Base-by-base conservation (phyloP, 2,888 invertebrate genomes). In the Ichneumon xanthorius region DNA sequence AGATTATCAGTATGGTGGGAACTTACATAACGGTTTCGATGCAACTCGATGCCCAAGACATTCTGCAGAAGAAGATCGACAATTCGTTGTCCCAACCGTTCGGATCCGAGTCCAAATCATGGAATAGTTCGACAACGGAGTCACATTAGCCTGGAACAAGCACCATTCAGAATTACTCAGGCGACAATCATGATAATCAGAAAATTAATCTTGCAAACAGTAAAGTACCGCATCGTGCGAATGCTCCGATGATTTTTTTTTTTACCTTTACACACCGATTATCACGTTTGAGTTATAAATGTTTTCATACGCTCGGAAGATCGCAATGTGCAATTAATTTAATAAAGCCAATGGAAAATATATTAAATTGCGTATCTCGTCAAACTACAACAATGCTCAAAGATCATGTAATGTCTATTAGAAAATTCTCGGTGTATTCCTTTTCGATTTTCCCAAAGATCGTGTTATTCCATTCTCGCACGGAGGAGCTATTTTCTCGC, bases 1-100 rank as follows among this genome's bases (percentile, higher is more conserved):
- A 84, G 86, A 75, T 86, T 33, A 61, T 70, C 11, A 72, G 84
- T 2, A 67, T 70, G 16, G 71, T 84, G 45, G 71, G 78, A 11
- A 81, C 84, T 4, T 76, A 76, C 48, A 50, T 65, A 76, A 75
- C 61, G 26, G 48, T 76, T 6, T 50, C 63, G 75, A 65, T 76
- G 33, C 75, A 76, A 37, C 50, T 76, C 33, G 63, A 76, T 7
- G 50, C 16, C 4, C 65, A 22, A 19, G 65, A 76, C 19, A 53
- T 45, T 45, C 45, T 45, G 45, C 45, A 45, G 45, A 45, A 16
- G 45, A 45, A 14, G 45, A 45, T 45, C 14, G 45, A 4, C 14
- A 45, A 3, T 4, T 45, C 45, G 45, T 45, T 45, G 4, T 45
- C 45, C 14, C 45, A 45, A 45, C 14, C 11, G 40, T 40, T 40